A percentile compares a stretch with the other conserved stretches of the same genome.
These are phyloP conservation scores for Tetragonisca angustula DNA, from an alignment of 2,888 invertebrate species.

Conservation along the genomic window DNA sequence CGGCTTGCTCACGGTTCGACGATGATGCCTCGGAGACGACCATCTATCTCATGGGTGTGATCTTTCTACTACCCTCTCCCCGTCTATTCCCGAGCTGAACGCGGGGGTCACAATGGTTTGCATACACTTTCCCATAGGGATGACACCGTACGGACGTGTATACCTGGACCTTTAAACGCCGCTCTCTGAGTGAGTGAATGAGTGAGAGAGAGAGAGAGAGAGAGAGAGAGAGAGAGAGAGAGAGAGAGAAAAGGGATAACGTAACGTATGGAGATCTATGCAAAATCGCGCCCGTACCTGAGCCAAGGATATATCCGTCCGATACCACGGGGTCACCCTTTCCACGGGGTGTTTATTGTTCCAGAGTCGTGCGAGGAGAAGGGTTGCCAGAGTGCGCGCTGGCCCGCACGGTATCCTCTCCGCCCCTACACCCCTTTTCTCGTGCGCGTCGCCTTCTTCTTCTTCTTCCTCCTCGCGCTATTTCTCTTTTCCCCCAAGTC, in stretches of 20 bases:
- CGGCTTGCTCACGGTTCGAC: slow-evolving; percentile 68
- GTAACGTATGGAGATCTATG: slow-evolving; percentile 83
- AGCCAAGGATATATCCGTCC: slow-evolving; percentile 77
- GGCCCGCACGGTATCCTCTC: slow-evolving; percentile 51
- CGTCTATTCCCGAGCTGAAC: slow-evolving; percentile 49
- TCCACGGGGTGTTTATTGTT: slow-evolving; percentile 77
- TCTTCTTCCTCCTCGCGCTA: slow-evolving; percentile 19
- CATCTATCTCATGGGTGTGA: slow-evolving; percentile 83
- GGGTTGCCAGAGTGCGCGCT: slow-evolving; percentile 69
- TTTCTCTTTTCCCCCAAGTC: slow-evolving; percentile 15
- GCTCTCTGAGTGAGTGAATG: background rate
- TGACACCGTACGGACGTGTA: slow-evolving; percentile 80
- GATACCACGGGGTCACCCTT: slow-evolving; percentile 70
- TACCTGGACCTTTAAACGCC: slow-evolving; percentile 83
- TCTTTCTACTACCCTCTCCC: slow-evolving; percentile 71
- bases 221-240: background rate
- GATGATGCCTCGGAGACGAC: slow-evolving; percentile 66
- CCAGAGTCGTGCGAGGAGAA: slow-evolving; percentile 77
- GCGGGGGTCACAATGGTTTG: slow-evolving; percentile 83
- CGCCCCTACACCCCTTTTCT: slow-evolving; percentile 56
- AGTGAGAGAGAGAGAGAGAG: no score
- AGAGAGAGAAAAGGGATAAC: slow-evolving; percentile 56
- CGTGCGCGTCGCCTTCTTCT: slow-evolving; percentile 31
- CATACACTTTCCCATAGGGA: slow-evolving; percentile 84
- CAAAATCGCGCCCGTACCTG: slow-evolving; percentile 83